phyloP scores from a whole-genome alignment of 2,113 vertebrate genomes.

The Prionailurus bengalensis region DNA sequence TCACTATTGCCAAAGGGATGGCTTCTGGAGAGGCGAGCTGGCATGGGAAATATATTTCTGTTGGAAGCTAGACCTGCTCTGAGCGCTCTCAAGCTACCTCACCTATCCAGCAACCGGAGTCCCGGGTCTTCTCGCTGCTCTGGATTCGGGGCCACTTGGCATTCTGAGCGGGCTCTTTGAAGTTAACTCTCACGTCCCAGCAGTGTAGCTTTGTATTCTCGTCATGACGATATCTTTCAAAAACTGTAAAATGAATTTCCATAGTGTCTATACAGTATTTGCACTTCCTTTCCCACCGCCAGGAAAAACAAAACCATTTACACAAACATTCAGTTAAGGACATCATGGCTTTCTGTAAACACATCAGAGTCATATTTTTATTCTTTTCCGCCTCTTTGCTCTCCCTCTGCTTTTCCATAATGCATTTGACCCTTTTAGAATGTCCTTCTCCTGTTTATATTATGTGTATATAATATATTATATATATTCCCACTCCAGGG shows the following conservation, averaged over 20 bases:
- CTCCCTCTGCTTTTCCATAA: slow-evolving; percentile 2
- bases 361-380: not conserved
- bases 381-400: slow-evolving; percentile 18
- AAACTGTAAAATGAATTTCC: slow-evolving; percentile 46
- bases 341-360: not conserved
- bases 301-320: slow-evolving; percentile 54
- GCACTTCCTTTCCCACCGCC: not conserved
- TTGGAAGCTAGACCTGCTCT: not conserved
- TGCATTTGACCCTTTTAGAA: not conserved
- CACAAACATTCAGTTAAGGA: slow-evolving; percentile 60
- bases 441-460: not conserved
- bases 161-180: not conserved
- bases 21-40: not conserved
- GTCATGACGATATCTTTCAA: slow-evolving; percentile 24
- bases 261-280: not conserved
- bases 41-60: not conserved
- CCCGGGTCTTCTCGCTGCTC: not conserved
- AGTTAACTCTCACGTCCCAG: not conserved
- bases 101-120: not conserved
- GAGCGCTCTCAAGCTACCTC: not conserved
- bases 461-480: not conserved
- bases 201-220: not conserved
- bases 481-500: not conserved
- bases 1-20: not conserved
- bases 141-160: not conserved